A percentile compares a stretch with the other conserved stretches of the same genome.
These are phyloP conservation scores for Pangasius krempfi DNA, from an alignment of 2,797 vertebrate species.

Conservation along the genomic window DNA sequence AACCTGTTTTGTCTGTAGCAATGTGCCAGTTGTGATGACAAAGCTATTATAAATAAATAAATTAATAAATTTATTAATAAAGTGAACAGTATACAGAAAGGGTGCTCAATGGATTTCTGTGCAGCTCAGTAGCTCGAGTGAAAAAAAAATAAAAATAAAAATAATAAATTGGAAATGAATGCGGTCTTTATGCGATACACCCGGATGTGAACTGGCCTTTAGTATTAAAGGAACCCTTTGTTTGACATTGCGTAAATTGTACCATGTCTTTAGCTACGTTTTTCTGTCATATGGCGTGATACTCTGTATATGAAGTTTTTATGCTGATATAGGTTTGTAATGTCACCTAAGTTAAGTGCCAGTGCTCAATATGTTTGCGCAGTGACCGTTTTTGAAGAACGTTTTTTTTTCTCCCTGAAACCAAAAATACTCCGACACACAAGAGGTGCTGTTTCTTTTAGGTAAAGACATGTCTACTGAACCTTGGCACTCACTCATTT, in stretches of 20 bases:
- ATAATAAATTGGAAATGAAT: neutral
- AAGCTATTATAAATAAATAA: neutral
- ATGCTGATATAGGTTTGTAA: neutral
- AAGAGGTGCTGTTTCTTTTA: neutral
- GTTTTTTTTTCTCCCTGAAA: neutral
- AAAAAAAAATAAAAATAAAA: neutral
- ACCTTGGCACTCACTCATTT: neutral
- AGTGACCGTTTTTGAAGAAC: neutral
- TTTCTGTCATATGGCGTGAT: neutral
- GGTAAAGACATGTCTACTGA: neutral
- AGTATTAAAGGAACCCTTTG: neutral
- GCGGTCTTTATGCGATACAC: neutral
- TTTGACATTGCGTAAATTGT: neutral
- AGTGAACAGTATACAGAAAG: neutral
- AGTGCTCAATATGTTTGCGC: neutral
- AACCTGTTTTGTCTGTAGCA: neutral
- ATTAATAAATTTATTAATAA: neutral
- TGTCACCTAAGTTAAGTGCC: neutral
- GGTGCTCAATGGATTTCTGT: neutral
- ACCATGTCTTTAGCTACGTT: neutral
- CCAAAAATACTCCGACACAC: conserved; percentile 4
- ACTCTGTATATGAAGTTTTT: neutral
- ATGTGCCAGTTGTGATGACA: neutral
- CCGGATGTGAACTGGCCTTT: neutral
- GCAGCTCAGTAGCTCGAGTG: neutral